Percentiles rank a stretch among this genome's conserved stretches.
Conservation (phyloP, 2,113 vertebrate species). For the Sinocyclocheilus anshuiensis region DNA sequence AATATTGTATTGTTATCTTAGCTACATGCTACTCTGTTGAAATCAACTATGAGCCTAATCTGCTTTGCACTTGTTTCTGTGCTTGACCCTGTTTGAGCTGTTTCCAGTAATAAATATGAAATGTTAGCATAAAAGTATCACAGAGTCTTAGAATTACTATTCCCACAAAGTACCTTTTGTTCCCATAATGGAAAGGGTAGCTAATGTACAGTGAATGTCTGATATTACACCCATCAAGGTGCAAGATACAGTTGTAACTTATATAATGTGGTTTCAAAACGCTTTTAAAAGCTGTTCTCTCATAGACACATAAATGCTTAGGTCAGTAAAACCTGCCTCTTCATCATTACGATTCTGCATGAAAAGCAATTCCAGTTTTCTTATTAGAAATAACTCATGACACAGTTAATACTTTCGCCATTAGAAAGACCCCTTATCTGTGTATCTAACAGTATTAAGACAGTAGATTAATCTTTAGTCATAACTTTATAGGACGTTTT, state of each 20-base stretch:
- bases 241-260: slow-evolving; percentile 7
- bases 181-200: slow-evolving; percentile 4
- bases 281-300: slow-evolving; percentile 39
- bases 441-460: slow-evolving; percentile 10
- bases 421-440: slow-evolving; percentile 13
- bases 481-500: neutral
- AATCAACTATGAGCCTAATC: too few relatives aligned
- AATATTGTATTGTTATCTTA: neutral
- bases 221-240: slow-evolving; percentile 13
- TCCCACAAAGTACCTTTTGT: neutral
- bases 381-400: neutral
- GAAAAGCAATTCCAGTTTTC: neutral
- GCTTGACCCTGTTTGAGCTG: too few relatives aligned
- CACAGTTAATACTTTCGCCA: neutral
- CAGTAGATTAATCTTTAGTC: neutral
- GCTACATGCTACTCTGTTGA: too few relatives aligned
- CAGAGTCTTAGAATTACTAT: neutral
- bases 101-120: too few relatives aligned
- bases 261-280: slow-evolving; percentile 31
- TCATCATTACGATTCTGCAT: neutral
- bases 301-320: slow-evolving; percentile 10
- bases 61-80: too few relatives aligned
- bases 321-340: slow-evolving; percentile 43
- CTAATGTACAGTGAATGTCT: slow-evolving; percentile 20
- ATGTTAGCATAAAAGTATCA: too few relatives aligned